Evolutionary conservation across 2,888 invertebrate genomes (phyloP), one percentile per base, ranked within the genome.

Genomic region (Drosophila robusta): DNA sequence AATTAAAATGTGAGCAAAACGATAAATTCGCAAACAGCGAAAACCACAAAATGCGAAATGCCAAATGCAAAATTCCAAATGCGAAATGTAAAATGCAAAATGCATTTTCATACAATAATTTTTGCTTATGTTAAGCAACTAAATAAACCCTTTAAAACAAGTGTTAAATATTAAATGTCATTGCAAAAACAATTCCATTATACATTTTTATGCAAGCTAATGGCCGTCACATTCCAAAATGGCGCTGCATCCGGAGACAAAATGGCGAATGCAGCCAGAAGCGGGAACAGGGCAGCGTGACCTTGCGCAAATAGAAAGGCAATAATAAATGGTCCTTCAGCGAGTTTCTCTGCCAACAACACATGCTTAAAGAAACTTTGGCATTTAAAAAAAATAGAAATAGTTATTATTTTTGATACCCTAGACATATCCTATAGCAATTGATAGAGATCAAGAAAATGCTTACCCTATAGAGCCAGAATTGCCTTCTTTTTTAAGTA

Each of bases 241-340:
- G 54, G 58, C 38, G 56, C 52, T 46, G 52, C 73, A 54, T 54
- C 56, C 73, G 54, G 16, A 57, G 45, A 46, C 54, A 70, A 57
- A 57, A 68, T 68, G 75, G 68, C 47, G 50, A 50, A 16, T 49
- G 56, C 60, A 39, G 11, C 42, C 46, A 14, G 7, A 22, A 38
- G 18, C 41, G 34, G 7, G 26, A 14, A 39, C 26, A 24, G 38
- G 11, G 29, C n/a, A 45, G 36, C 62, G 39, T 75, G 78, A 70
- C 75, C 82, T 70, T 78, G 62, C 52, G 26, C 4, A 75, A 75
- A 49, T 41, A 26, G 51, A 12, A 51, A 49, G 18, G 38, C 49
- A 47, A 32, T 78, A 76, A 74, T 70, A 78, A 80, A 81, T 80
- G 54, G 77, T 50, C 36, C 51, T 64, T 77, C 70, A 39, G 46